Conservation (phyloP, 2,888 invertebrate genomes). For the Hydraecia micacea region DNA sequence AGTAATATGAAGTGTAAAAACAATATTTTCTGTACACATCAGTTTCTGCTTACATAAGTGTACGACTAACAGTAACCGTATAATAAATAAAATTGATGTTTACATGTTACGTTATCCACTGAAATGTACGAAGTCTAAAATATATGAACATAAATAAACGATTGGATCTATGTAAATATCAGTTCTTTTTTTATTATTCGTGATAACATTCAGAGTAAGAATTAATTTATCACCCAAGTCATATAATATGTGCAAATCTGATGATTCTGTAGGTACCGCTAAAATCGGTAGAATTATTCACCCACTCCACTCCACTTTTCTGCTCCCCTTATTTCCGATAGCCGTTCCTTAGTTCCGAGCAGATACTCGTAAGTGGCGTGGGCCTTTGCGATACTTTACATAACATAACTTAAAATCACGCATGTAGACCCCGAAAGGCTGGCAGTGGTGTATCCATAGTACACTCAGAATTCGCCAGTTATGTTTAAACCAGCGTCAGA, state of each 20-base stretch:
- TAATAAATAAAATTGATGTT: constrained; percentile 5
- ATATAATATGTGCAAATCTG: background rate
- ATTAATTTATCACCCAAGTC: background rate
- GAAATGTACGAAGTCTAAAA: too few species aligned
- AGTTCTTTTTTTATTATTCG: constrained; percentile 2
- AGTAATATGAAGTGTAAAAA: constrained; percentile 10
- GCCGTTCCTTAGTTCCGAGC: too few species aligned
- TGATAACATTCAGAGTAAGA: background rate
- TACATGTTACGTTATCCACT: background rate
- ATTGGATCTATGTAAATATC: constrained; percentile 5
- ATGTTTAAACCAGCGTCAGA: too few species aligned
- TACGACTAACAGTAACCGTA: constrained; percentile 17
- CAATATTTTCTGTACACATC: constrained; percentile 22
- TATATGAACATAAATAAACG: constrained; percentile 3
- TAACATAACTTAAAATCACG: background rate
- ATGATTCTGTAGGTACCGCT: too few species aligned
- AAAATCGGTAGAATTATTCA: too few species aligned
- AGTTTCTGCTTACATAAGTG: constrained; percentile 7
- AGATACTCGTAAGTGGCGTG: background rate
- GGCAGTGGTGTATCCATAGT: too few species aligned
- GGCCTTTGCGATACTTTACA: background rate
- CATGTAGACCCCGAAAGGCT: background rate
- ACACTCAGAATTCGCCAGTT: background rate
- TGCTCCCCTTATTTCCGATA: background rate
- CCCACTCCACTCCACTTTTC: background rate